Evolutionary conservation across 2,113 vertebrate species (phyloP), one percentile per base, ranked within the genome.

Genomic region (Nibea coibor): DNA sequence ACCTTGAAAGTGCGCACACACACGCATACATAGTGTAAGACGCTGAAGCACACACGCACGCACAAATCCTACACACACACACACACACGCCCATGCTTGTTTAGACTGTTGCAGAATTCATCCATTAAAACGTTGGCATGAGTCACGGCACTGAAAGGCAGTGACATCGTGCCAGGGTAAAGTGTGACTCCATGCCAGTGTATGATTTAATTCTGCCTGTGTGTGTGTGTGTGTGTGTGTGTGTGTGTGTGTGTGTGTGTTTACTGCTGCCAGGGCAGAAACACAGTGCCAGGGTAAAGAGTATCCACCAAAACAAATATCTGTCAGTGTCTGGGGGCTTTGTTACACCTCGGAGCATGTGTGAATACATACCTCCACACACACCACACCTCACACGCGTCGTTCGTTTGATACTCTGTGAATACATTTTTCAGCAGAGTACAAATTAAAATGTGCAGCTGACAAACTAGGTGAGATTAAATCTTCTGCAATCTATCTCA

Each of bases 61-160:
- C 43, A 45, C 10, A 68, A 35, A 35, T 35, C 35, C 8, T 47
- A 68, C 2, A 42, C 57, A 50, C 45, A 22, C 48, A 53, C 15
- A 59, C 43, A 43, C 43, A 43, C 10, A 43, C 42, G 11, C 42
- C 2, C 42, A 43, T 67, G 57, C 80, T 79, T 84, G 62, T 78
- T 88, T 71, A 85, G 81, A 86, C 62, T 74, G 85, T 59, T 26
- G 68, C 88, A 91, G 83, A 85, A 88, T 70, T 85, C 85, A 91
- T 90, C 85, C 87, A 88, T 93, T 90, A 90, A 61, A 79, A 65
- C 11, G 35, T 31, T 89, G 69, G 87, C 87, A 84, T 77, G 70
- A 88, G 80, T 89, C 78, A 81, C 62, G 64, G 63, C 78, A 43
- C 68, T 78, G 88, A 86, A 89, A 87, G 75, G 82, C 83, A 83